A percentile compares a stretch with the other conserved stretches of the same genome.
Conservation (phyloP, 2,113 vertebrate species). For the Indicator maculatus region DNA sequence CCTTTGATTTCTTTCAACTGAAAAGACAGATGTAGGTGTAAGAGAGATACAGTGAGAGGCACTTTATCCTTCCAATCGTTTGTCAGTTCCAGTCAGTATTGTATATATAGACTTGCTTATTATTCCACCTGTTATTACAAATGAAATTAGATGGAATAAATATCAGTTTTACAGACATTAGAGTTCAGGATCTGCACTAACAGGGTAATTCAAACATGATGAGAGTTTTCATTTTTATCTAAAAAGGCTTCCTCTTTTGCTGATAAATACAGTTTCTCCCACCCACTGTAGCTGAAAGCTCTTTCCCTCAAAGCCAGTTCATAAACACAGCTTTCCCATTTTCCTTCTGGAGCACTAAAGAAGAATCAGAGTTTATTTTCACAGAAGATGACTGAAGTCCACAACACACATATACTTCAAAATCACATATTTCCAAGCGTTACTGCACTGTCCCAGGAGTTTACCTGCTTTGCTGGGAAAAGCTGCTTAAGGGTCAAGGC, state of each 20-base stretch:
- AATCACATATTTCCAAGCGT: not conserved
- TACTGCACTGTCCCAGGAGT: not conserved
- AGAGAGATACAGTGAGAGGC: not conserved
- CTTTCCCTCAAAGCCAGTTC: not conserved
- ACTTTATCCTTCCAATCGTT: not conserved
- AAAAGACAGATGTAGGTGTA: slow-evolving; percentile 26
- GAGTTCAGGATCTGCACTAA: not conserved
- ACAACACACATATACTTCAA: not conserved
- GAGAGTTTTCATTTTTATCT: not conserved
- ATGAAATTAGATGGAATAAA: not conserved
- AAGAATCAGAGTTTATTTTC: not conserved
- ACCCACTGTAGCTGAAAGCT: not conserved
- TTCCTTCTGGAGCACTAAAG: not conserved
- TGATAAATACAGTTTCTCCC: not conserved
- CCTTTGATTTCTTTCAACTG: not conserved
- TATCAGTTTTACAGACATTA: not conserved
- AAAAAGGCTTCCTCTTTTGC: not conserved
- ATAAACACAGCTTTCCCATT: not conserved
- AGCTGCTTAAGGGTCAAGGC: slow-evolving; percentile 54
- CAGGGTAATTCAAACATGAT: not conserved
- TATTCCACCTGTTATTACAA: not conserved
- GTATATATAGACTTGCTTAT: slow-evolving; percentile 20
- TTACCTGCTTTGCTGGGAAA: slow-evolving; percentile 45
- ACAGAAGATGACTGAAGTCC: not conserved
- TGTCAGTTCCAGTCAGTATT: not conserved